Evolutionary conservation across 1,140 invertebrate genomes (phyloP), one percentile per base, ranked within the genome.

Genomic region (Mya arenaria): DNA sequence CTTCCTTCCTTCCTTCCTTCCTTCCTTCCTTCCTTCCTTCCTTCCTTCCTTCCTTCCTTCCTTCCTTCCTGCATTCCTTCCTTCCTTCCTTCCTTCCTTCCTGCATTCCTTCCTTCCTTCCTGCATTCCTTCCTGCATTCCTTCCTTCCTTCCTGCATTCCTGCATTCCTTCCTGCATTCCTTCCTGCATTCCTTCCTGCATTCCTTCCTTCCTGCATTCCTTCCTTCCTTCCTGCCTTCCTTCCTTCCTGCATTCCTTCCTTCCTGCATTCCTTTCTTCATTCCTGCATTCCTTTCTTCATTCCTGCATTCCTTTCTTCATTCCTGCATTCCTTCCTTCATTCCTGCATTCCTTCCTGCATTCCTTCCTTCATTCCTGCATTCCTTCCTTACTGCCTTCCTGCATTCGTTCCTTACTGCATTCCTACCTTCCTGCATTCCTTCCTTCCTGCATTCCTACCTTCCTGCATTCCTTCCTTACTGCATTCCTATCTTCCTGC

Each of bases 321-420:
- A 19, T 44, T 44, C 41, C 41, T 44, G 10, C 41, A 19, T 44
- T 44, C 41, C 41, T 44, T 44, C 41, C 41, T 44, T 44, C 41
- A 19, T 44, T 44, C 56, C 56, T 60, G 10, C 56, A 10, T 60
- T 60, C 56, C 56, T 60, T 60, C 56, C 56, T 60, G 10, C 56
- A 25, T 60, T 60, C 10, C 56, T 60, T 60, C 56, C 28, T 60
- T 60, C 56, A 10, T 60, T 19, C 56, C 56, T 60, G 10, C 56
- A 8, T 60, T 60, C 56, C 56, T 60, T 60, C 56, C 56, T 60
- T 60, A 8, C 56, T 60, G 10, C 56, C 56, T 60, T 60, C 56
- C 56, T 60, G 8, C 56, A 8, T 60, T 60, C 56, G 10, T 60
- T 60, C 56, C 56, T 60, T 19, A 8, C 56, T 60, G 10, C 56